phyloP scores from a whole-genome alignment of 1,140 invertebrate species.

The Berghia stephanieae region DNA sequence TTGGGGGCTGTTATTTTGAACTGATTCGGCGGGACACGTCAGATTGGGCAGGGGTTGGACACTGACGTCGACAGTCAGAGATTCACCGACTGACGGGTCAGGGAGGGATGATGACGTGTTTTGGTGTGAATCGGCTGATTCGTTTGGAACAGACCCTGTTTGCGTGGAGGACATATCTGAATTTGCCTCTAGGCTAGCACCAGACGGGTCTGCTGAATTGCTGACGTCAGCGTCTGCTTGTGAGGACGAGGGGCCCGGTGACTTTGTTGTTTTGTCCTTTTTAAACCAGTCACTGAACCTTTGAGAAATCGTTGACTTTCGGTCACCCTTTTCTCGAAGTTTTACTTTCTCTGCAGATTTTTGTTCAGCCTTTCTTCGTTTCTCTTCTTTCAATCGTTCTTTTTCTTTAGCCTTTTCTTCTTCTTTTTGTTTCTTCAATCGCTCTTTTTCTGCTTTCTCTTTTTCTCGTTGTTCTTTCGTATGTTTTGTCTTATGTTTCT shows the following conservation, averaged over 20 bases:
- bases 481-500: not conserved
- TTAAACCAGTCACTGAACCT: constrained; percentile 26
- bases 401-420: not conserved
- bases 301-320: constrained; percentile 15
- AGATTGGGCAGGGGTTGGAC: not conserved
- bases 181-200: not conserved
- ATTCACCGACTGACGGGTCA: not conserved
- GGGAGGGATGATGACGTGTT: not conserved
- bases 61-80: not conserved
- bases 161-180: not conserved
- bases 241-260: too few relatives aligned
- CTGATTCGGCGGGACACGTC: not conserved
- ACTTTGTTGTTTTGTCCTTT: not conserved
- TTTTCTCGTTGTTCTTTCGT: not conserved
- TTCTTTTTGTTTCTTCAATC: not conserved
- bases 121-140: not conserved
- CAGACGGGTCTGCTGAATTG: too few relatives aligned
- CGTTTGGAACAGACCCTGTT: not conserved
- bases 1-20: not conserved
- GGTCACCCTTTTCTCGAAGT: not conserved
- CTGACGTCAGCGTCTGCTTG: too few relatives aligned
- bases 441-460: not conserved
- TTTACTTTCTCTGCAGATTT: not conserved
- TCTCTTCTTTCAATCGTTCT: constrained; percentile 5
- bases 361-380: not conserved